A percentile compares a stretch with the other conserved stretches of the same genome.
phyloP scores from a whole-genome alignment of 2,113 vertebrate genomes.

The Tachuris rubrigastra region DNA sequence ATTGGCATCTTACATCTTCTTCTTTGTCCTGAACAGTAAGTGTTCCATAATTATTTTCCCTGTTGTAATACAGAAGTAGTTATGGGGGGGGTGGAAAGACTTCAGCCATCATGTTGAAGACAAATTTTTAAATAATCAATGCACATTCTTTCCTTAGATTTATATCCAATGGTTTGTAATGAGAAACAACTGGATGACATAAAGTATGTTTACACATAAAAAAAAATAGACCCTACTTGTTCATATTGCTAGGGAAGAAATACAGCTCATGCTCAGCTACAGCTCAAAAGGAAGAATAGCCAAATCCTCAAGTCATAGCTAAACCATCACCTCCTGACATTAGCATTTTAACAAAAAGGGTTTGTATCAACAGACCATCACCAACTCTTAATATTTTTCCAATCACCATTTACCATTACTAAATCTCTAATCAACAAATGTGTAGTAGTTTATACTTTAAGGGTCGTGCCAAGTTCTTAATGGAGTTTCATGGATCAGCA shows the following conservation, averaged over 20 bases:
- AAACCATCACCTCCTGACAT: neutral
- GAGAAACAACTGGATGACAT: neutral
- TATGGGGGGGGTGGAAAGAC: neutral
- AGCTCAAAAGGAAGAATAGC: neutral
- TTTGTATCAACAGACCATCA: neutral
- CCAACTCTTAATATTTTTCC: neutral
- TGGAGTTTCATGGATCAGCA: slow-evolving; percentile 37
- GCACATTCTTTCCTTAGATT: neutral
- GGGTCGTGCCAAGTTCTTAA: slow-evolving; percentile 27
- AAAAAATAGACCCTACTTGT: neutral
- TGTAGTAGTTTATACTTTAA: neutral
- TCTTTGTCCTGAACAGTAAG: neutral
- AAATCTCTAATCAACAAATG: neutral
- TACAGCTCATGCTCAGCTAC: neutral
- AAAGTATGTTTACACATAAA: neutral
- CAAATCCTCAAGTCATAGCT: neutral
- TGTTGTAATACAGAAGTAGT: neutral
- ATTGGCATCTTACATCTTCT: neutral
- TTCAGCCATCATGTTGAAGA: neutral
- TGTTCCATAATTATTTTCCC: neutral
- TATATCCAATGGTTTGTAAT: neutral
- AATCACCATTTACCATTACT: neutral
- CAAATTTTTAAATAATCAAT: neutral
- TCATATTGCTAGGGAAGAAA: neutral
- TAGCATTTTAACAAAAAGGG: neutral